phyloP scores from a whole-genome alignment of 2,888 invertebrate genomes.

The Ganaspis brasiliensis region DNA sequence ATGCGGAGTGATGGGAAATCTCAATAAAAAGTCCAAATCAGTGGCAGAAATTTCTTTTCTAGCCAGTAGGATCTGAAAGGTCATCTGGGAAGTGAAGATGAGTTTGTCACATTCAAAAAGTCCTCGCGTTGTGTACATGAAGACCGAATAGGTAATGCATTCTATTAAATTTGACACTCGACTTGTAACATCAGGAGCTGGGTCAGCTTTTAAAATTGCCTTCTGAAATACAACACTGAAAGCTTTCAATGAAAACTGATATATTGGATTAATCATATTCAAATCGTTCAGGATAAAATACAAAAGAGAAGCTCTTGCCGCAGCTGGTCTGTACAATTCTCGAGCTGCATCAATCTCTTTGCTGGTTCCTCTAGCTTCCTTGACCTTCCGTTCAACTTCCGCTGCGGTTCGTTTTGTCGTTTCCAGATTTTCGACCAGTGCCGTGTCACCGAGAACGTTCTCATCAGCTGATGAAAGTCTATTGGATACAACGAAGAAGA shows the following conservation, averaged over 20 bases:
- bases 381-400: conserved; percentile 96
- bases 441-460: conserved; percentile 96
- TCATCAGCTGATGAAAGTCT: conserved; percentile 95
- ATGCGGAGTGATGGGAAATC: conserved; percentile 96
- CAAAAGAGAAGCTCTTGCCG: conserved; percentile 94
- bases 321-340: conserved; percentile 93
- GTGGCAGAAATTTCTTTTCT: conserved; percentile 92
- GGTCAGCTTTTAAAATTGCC: conserved; percentile 94
- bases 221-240: conserved; percentile 99
- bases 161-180: conserved; percentile 95
- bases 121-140: conserved; percentile 96
- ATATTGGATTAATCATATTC: conserved; percentile 97
- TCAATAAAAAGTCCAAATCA: conserved; percentile 95
- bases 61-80: conserved; percentile 94
- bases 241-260: conserved; percentile 98
- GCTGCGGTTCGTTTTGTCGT: conserved; percentile 97
- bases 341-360: conserved; percentile 95
- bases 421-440: conserved; percentile 97
- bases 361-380: conserved; percentile 96
- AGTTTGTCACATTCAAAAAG: conserved; percentile 98
- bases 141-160: conserved; percentile 96
- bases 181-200: conserved; percentile 88
- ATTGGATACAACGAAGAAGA: background rate
- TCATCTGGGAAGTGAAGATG: conserved; percentile 97
- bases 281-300: conserved; percentile 98